Evolutionary conservation across 1,140 invertebrate species (phyloP), one percentile per base, ranked within the genome.

Genomic region (Drosophila chauvacae): DNA sequence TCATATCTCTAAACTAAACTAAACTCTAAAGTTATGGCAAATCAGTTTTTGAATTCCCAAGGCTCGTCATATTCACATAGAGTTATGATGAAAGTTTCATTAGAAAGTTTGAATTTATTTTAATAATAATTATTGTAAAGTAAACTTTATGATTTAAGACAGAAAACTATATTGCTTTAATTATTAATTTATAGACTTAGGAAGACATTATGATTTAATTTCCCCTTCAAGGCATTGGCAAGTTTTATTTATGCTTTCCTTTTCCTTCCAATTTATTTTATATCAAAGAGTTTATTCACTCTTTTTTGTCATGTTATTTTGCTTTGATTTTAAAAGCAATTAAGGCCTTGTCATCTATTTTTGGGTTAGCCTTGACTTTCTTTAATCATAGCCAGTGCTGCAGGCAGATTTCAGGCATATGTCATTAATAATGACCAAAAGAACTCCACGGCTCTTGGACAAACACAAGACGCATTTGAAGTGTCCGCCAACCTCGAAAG

Each of bases 401-500:
- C 53, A 55, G 7, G 26, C 4, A 33, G 16, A 47, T 37, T 41
- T 48, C 28, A 26, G 26, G 45, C 45, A 48, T 44, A 35, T 33
- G 28, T 65, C 44, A 66, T 66, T 66, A 70, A 53, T 26, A 44
- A 39, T 66, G 13, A 2, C 39, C 55, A 9, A 51, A 56, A 48
- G 65, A 47, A 70, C 44, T 58, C 42, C 47, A 33, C n/a, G 45
- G 18, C 39, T 45, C 18, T 28, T 60, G 35, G 42, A 6, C 53
- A 44, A 72, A 58, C 20, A 20, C 23, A 61, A 72, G 26, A 28
- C 41, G 47, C 39, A 44, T 75, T 50, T 58, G 51, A 71, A 75
- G 71, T 58, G 72, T 18, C 33, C 30, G 35, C 47, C 35, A 75
- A 57, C 60, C 62, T 50, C 47, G 20, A 64, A 79, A 81, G 74